Conservation (phyloP, 2,797 vertebrate species). For the Phataginus tetradactyla region DNA sequence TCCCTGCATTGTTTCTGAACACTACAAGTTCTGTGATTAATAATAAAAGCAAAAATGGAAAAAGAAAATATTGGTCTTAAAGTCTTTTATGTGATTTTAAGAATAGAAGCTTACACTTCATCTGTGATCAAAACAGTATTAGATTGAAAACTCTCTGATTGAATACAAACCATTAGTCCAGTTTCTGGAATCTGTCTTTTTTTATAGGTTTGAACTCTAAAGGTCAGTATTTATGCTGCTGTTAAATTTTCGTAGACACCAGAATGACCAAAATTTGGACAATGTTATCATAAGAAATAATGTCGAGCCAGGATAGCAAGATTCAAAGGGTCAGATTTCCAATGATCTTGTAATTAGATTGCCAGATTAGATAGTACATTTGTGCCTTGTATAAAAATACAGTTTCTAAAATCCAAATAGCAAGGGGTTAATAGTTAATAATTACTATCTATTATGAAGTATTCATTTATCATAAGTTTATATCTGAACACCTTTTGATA, state of each 20-base stretch:
- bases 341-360: background rate
- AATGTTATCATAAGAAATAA: slow-evolving; percentile 2
- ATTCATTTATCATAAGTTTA: slow-evolving; percentile 11
- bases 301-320: background rate
- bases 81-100: slow-evolving; percentile 37
- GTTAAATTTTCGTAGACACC: slow-evolving; percentile 35
- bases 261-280: slow-evolving; percentile 36
- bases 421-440: slow-evolving; percentile 2
- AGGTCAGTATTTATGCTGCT: slow-evolving; percentile 34
- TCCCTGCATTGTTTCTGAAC: slow-evolving; percentile 56
- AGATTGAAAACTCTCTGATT: slow-evolving; percentile 14
- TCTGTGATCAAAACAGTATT: slow-evolving; percentile 17
- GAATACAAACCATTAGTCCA: slow-evolving; percentile 49
- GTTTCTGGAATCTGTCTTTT: slow-evolving; percentile 45
- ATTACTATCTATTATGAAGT: background rate
- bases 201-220: slow-evolving; percentile 6
- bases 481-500: background rate
- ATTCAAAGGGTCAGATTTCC: slow-evolving; percentile 32
- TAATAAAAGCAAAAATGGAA: slow-evolving; percentile 37
- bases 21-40: slow-evolving; percentile 46
- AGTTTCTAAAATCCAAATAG: slow-evolving; percentile 12
- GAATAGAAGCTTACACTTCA: background rate
- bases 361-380: background rate
- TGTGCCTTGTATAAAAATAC: slow-evolving; percentile 30
- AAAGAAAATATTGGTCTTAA: slow-evolving; percentile 42